Percentiles rank a stretch among this genome's conserved stretches.
These are phyloP conservation scores for Rallus crepitans DNA, from an alignment of 2,797 vertebrate genomes.

Conservation along the genomic window DNA sequence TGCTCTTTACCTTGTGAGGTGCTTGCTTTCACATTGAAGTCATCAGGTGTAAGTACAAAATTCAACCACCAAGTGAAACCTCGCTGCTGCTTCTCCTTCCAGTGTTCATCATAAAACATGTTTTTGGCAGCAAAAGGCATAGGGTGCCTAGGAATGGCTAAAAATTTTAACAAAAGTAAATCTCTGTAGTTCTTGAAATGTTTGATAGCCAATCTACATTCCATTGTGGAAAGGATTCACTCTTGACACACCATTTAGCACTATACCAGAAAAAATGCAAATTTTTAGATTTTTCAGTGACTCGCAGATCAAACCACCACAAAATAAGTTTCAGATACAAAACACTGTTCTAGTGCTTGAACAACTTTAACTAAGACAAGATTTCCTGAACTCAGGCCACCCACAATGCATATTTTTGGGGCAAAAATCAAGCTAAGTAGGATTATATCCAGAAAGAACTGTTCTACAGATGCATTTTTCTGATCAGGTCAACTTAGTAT, in stretches of 20 bases:
- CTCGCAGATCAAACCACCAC: neutral
- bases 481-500: neutral
- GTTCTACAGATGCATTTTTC: neutral
- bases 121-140: constrained; percentile 96
- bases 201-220: neutral
- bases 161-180: neutral
- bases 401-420: neutral
- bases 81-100: constrained; percentile 95
- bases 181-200: neutral
- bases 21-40: constrained; percentile 90
- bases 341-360: neutral
- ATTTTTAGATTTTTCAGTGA: neutral
- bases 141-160: constrained; percentile 93
- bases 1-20: constrained; percentile 84
- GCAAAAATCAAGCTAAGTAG: neutral
- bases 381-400: neutral
- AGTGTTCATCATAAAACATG: constrained; percentile 96
- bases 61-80: constrained; percentile 98
- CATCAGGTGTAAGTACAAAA: constrained; percentile 94
- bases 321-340: neutral
- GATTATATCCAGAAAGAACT: neutral
- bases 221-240: neutral
- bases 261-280: neutral
- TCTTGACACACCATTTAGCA: neutral
- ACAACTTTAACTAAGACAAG: neutral